phyloP scores from a whole-genome alignment of 2,797 vertebrate genomes.

The Tragelaphus eurycerus region DNA sequence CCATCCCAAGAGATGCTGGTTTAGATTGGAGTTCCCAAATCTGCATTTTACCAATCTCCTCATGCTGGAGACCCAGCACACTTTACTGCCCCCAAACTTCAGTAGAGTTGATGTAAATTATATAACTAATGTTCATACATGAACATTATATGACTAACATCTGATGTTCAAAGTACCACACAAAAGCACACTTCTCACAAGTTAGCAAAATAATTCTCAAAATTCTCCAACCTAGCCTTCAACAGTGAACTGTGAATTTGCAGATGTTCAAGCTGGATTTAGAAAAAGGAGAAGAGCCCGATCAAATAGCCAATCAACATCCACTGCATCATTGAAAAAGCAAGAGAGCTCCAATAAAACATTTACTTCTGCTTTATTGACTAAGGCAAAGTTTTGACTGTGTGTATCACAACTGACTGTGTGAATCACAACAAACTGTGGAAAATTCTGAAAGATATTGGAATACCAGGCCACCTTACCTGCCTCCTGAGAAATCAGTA shows the following conservation, averaged over 20 bases:
- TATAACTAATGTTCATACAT: neutral
- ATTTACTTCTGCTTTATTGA: neutral
- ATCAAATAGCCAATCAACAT: neutral
- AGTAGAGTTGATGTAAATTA: neutral
- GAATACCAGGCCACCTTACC: neutral
- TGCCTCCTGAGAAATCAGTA: neutral
- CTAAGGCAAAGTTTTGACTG: neutral
- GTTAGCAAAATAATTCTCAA: neutral
- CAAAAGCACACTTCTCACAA: neutral
- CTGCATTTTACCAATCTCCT: neutral
- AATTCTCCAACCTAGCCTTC: neutral
- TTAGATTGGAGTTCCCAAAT: neutral
- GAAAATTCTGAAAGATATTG: neutral
- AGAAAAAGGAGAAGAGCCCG: neutral
- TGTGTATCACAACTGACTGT: neutral
- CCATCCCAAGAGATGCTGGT: neutral
- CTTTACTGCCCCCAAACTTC: neutral
- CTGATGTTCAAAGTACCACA: fast-evolving
- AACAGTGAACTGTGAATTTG: neutral
- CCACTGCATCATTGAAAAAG: fast-evolving
- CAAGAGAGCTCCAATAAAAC: neutral
- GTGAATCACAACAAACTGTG: neutral
- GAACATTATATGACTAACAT: neutral
- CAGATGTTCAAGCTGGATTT: neutral
- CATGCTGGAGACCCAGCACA: neutral